Evolutionary conservation across 2,888 invertebrate genomes (phyloP).

Genomic region (Cephonodes hylas): DNA sequence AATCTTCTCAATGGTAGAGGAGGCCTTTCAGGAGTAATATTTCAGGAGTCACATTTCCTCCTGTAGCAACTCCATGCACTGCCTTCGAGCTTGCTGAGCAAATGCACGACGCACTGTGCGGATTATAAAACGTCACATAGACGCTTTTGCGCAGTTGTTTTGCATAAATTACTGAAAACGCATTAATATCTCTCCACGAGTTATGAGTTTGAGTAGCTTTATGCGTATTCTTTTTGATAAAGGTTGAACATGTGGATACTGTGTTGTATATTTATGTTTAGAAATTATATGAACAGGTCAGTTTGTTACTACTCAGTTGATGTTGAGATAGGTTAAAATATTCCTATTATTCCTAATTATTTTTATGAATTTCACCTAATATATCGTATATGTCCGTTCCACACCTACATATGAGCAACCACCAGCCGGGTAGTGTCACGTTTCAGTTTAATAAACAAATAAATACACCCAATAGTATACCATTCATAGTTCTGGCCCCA

Average conservation of each 20-base stretch:
- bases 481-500: background rate
- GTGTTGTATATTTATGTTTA: background rate
- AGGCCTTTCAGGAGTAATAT: no score
- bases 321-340: no score
- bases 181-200: background rate
- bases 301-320: no score
- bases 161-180: constrained; percentile 1
- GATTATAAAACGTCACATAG: background rate
- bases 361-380: no score
- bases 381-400: no score
- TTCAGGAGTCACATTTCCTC: background rate
- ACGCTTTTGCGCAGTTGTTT: background rate
- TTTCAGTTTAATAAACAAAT: no score
- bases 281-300: background rate
- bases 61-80: background rate
- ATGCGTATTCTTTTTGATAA: background rate
- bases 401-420: no score
- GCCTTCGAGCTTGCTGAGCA: background rate
- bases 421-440: no score
- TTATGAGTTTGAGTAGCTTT: background rate
- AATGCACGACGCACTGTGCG: background rate
- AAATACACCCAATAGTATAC: no score
- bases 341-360: no score
- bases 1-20: no score
- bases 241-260: background rate